These are phyloP conservation scores for Erithacus rubecula DNA, from an alignment of 2,797 vertebrate species.

Conservation along the genomic window DNA sequence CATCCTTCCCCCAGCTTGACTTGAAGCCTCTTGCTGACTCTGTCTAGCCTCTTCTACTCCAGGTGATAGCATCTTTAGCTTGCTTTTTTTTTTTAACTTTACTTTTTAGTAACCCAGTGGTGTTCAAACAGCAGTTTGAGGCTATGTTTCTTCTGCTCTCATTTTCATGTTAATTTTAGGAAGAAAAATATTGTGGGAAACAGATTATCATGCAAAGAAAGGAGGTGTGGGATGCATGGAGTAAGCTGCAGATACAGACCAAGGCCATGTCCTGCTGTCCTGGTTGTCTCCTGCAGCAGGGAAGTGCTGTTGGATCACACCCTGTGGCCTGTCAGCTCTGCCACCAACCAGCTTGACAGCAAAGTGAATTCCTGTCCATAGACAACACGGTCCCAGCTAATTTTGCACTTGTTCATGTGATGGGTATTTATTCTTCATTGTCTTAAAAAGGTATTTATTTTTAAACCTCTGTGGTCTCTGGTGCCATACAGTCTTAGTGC, in stretches of 20 bases:
- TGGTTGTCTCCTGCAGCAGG: not conserved
- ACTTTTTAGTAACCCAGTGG: not conserved
- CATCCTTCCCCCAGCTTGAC: not conserved
- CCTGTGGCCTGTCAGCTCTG: not conserved
- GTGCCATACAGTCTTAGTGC: not conserved
- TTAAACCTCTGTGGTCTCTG: not conserved
- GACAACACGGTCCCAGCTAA: not conserved
- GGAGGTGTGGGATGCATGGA: not conserved
- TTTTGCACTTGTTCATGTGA: slow-evolving; percentile 28
- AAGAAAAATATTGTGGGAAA: slow-evolving; percentile 42
- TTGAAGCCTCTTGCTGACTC: not conserved
- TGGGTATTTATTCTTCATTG: slow-evolving; percentile 24
- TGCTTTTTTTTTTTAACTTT: not conserved
- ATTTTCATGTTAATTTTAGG: slow-evolving; percentile 13
- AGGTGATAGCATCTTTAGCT: not conserved
- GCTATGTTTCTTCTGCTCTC: not conserved
- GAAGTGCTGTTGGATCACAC: not conserved
- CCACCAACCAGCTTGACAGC: not conserved
- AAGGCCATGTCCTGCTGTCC: not conserved
- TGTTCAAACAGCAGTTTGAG: slow-evolving; percentile 3
- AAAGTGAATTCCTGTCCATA: not conserved
- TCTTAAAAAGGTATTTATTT: slow-evolving; percentile 36
- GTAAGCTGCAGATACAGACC: not conserved
- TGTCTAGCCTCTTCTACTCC: not conserved
- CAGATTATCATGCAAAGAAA: not conserved